Evolutionary conservation across 37 sponge, comb jelly and placozoan genomes (phyloP), one percentile per base, ranked within the genome.

Genomic region (Beroe forskalii): DNA sequence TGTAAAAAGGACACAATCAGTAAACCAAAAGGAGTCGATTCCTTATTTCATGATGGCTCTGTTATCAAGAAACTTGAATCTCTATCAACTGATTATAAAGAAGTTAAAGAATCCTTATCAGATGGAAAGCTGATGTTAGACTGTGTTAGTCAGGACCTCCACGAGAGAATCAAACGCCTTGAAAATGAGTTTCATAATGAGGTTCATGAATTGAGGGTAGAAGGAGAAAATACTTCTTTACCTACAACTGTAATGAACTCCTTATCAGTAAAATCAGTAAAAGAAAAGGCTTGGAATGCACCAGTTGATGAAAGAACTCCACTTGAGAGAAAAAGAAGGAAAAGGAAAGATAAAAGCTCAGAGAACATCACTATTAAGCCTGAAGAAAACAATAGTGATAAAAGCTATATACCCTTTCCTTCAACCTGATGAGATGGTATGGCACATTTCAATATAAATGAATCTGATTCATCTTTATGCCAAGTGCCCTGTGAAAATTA

Each of bases 31-130:
- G 86, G 48, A 44, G 86, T 80, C 3, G 31, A 80, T 28, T n/a
- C n/a, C 1, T 44, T 80, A 3, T 80, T 80, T 25, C n/a, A 44
- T 19, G 86, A 80, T 25, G 86, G 86, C n/a, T 80, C 86, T 42
- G 86, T 80, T 2, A 80, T 80, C 24, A 44, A 23, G 40, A 80
- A 80, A 80, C 55, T 80, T 4, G 55, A 41, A 43, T 38, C 86
- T 1, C 86, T 80, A 20, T 80, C 86, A 3, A 9, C 42, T 80
- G 86, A 80, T n/a, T 80, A 80, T 23, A 80, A 37, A 19, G 40
- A 8, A 17, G 86, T 44, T 0, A 80, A 80, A 30, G 72, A 69
- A 69, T 69, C 72, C 4, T 27, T 69, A 9, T 80, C 86, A 43
- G 86, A 80, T 43, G 55, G 55, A 0, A 41, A 80, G n/a, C n/a